Evolutionary conservation across 1,140 invertebrate species (phyloP), one percentile per base, ranked within the genome.

Genomic region (Laupala kohalensis): DNA sequence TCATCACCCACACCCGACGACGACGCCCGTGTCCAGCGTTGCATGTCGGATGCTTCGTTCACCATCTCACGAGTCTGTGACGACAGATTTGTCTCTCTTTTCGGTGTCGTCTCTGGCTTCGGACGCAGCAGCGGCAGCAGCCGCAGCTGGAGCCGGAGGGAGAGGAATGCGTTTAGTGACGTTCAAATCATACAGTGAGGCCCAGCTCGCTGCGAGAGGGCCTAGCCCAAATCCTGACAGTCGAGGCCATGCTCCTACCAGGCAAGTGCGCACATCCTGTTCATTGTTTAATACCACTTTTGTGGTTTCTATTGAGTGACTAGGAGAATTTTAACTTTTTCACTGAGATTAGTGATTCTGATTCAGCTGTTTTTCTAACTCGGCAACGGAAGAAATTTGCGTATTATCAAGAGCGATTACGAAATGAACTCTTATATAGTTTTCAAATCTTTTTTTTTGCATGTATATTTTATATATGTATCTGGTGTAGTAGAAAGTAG

Each of bases 61-160:
- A 6, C 91, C 92, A 3, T 92, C 90, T 37, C 91, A 91, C 78
- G 92, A 93, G 80, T 90, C 89, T 23, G 89, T 93, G 74, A 91
- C 90, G 6, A 93, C 91, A 3, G 91, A 93, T 78, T 79, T 93
- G 29, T 92, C 90, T 0, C 80, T 92, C 69, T 90, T 92, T 79
- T 92, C 90, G 64, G 86, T 93, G 6, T 92, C 90, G 1, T 92
- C 90, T 4, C 69, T 79, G n/a, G 87, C 89, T 0, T 89, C 87
- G 5, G 88, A 90, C 70, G 81, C 83, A 3, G 37, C 37, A 19
- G 37, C 37, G 1, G 37, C 37, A 9, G 37, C 37, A 9, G 37
- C 37, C 19, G 83, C 84, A 70, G 80, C 80, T 13, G 81, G 71
- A 66, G 70, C 69, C 69, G 75, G 85, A 3, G 79, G 78, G 5